Evolutionary conservation across 2,797 vertebrate species (phyloP), one percentile per base, ranked within the genome.

Genomic region (Dendrocincla tyrannina): DNA sequence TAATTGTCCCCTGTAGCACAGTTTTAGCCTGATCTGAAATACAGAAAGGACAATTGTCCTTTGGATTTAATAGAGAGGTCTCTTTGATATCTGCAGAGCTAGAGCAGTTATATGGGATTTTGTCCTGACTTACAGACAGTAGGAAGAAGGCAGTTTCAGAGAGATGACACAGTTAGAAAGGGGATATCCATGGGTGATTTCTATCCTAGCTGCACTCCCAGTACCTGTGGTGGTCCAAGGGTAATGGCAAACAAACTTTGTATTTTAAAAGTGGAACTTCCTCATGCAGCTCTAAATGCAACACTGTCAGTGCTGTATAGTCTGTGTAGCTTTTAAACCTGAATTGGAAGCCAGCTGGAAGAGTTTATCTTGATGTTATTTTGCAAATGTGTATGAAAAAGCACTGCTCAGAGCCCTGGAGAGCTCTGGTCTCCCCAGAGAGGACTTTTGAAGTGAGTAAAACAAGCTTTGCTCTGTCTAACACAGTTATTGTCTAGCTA

Each of bases 1-100:
- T 90, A 95, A 95, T 96, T 95, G 85, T 91, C 74, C 77, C 89
- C 89, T 76, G 35, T 82, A 93, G 79, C 87, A 79, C 47, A 69
- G 64, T 91, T 94, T 95, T 85, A 93, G 67, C 53, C 63, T 17
- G 35, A 35, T 89, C 80, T 73, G 93, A 94, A 88, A 86, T 63
- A 92, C 79, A 60, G 93, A 58, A 64, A 85, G 85, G 82, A 88
- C 82, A 86, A 52, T 3, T 88, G 83, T 91, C 93, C 92, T 90
- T 74, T 88, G 76, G 59, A 70, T 91, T 93, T 94, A 79, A 93
- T 90, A 73, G 88, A 93, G 59, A 60, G 82, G 76, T 79, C 63
- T 85, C 50, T 78, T 15, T 86, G 85, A 63, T 84, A 82, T 42
- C 67, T 62, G 42, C 66, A 73, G 83, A 44, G 55, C 69, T 39